phyloP scores from a whole-genome alignment of 2,797 vertebrate species.

The Clarias fuscus region DNA sequence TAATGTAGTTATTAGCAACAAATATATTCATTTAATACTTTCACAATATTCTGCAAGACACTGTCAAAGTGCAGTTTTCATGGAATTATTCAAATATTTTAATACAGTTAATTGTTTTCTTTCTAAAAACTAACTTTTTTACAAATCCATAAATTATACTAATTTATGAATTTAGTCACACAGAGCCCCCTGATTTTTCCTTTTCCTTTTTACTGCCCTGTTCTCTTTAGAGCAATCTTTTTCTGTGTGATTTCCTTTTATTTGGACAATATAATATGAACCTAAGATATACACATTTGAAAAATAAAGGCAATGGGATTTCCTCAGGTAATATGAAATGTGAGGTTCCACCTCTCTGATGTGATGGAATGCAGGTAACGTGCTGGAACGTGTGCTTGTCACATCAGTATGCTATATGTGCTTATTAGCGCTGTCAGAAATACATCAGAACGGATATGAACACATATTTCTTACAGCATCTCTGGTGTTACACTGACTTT shows the following conservation, averaged over 20 bases:
- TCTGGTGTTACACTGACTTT: conserved; percentile 13
- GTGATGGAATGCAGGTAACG: conserved; percentile 66
- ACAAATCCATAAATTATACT: not conserved
- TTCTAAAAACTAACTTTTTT: not conserved
- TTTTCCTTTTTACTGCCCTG: not conserved
- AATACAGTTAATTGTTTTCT: not conserved
- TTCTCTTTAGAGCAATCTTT: not conserved
- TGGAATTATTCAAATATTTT: too few species aligned
- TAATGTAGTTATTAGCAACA: too few species aligned
- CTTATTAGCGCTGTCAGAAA: not conserved
- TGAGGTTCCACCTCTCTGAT: not conserved
- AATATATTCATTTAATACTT: too few species aligned
- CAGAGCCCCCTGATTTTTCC: not conserved
- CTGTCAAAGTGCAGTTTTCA: too few species aligned
- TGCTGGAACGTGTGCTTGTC: conserved; percentile 66
- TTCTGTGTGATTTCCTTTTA: not conserved
- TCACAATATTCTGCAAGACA: too few species aligned
- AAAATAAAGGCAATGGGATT: not conserved
- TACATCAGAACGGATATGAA: not conserved
- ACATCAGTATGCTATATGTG: not conserved
- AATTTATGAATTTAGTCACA: not conserved
- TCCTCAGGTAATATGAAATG: not conserved
- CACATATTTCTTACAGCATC: conserved; percentile 8
- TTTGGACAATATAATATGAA: not conserved
- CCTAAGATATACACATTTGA: not conserved